phyloP scores from a whole-genome alignment of 2,888 invertebrate genomes.

The Deilephila porcellus region DNA sequence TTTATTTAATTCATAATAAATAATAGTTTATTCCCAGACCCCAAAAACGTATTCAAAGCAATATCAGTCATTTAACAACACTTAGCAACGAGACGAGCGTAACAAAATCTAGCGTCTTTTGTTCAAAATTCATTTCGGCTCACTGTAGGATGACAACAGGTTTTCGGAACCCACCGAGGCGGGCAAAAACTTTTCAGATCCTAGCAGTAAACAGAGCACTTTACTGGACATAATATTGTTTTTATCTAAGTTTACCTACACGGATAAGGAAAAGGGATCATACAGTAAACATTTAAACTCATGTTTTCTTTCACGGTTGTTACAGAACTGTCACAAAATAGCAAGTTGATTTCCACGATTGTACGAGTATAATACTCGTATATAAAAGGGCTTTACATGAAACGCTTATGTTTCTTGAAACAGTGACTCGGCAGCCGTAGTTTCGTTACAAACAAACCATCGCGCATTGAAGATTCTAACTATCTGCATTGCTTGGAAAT shows the following conservation, averaged over 20 bases:
- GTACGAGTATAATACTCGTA: background rate
- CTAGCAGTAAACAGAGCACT: slow-evolving; percentile 31
- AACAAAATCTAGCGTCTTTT: slow-evolving; percentile 5
- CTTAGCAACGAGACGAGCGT: background rate
- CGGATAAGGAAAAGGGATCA: slow-evolving; percentile 29
- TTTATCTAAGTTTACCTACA: slow-evolving; percentile 31
- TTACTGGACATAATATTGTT: slow-evolving; percentile 32
- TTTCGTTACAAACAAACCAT: too few species aligned
- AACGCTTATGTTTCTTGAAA: too few species aligned
- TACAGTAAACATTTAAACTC: slow-evolving; percentile 29
- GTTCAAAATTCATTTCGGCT: slow-evolving; percentile 22
- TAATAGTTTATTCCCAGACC: background rate
- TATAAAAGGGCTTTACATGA: background rate
- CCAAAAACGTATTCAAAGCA: slow-evolving; percentile 5
- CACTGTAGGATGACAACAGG: slow-evolving; percentile 12
- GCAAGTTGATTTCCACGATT: background rate
- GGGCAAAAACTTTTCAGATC: slow-evolving; percentile 11
- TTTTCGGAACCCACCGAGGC: slow-evolving; percentile 14
- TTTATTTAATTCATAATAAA: background rate
- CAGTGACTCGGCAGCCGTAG: too few species aligned
- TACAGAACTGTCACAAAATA: background rate
- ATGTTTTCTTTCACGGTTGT: slow-evolving; percentile 20
- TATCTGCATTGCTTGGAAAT: too few species aligned
- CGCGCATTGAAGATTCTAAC: too few species aligned
- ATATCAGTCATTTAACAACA: slow-evolving; percentile 1